Base-by-base conservation (phyloP, 2,113 vertebrate species). In the Syngnathus typhle region DNA sequence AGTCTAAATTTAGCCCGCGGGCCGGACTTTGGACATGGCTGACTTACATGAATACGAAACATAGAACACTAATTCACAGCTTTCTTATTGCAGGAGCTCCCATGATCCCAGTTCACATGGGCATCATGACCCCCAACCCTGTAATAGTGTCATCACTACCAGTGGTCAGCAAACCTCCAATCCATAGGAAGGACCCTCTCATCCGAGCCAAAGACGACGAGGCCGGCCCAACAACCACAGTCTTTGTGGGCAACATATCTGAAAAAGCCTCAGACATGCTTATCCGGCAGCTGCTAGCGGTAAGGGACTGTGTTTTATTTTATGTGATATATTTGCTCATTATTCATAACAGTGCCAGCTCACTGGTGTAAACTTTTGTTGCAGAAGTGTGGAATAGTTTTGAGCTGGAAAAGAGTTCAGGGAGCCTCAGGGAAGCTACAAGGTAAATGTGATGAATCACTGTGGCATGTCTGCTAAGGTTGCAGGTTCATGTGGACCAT, bases 181-280 rank as follows among this genome's bases (percentile, higher is more conserved):
- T 93, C 67, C 90, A 88, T 38, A 93, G 93, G 79, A 98, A 95
- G 82, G 96, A 99, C 68, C 84, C 87, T 72, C 89, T 89, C 49
- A 44, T 94, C 80, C 90, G 92, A 79, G 75, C 82, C 69, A 97
- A 94, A 87, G 95, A 97, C 0, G 95, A 95, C 58, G 95, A 98
- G 77, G 93, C 93, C 0, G 96, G 97, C 16, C 97, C 97, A 19
- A 99, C 96, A 4, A 99, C 97, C 58, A 99, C 97, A 0, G 97
- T 99, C 68, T 99, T 99, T 88, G 97, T 99, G 60, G 97, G 97
- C 67, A 99, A 98, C 82, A 99, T 99, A 85, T 98, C 97, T 0
- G 97, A 99, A 79, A 99, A 98, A 86, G 97, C 97, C 7, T 99
- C 97, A 1, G 97, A 99, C 74, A 98, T 99, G 97, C 92, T 99